Evolutionary conservation across 2,888 invertebrate species (phyloP), one percentile per base, ranked within the genome.

Genomic region (Drosophila cracens): DNA sequence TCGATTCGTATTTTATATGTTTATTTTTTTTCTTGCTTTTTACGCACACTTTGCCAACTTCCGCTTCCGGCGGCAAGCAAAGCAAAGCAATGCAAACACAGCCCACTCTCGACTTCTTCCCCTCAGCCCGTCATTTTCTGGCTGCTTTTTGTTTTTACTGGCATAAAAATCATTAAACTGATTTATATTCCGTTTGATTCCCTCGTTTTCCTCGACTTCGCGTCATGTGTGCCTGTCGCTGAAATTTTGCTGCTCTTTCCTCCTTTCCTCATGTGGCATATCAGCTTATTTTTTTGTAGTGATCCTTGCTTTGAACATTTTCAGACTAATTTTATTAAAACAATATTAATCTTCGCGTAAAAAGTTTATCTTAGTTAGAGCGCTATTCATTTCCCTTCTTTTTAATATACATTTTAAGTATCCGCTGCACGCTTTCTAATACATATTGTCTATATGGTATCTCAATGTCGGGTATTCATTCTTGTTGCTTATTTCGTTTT

Each of bases 151-250:
- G 76, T 86, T 86, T 74, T 77, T 72, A 25, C 74, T 81, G 72
- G 84, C 82, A 79, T 79, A 74, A 79, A 85, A 89, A 90, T 89
- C 89, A 90, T 89, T 90, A 85, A 89, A 89, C 87, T 89, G 89
- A 89, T 89, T 89, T 89, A 89, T 90, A 89, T 89, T 85, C 89
- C 80, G 83, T 87, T 90, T 89, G 90, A 89, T 87, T 82, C 79
- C 70, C 66, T 60, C 51, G 69, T 46, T 62, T 72, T 66, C 67
- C 60, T 69, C 67, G 64, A 51, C 73, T 62, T 67, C 60, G 69
- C 70, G 54, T 67, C 76, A 61, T 83, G 86, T 73, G 73, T 74
- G 69, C 51, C 49, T 51, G 58, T 49, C 61, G 56, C 63, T 57
- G 61, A 59, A n/a, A 54, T 68, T 34, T 60, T 57, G 33, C 56